Conservation (phyloP, 1,140 invertebrate species). For the Zaprionus taronus region DNA sequence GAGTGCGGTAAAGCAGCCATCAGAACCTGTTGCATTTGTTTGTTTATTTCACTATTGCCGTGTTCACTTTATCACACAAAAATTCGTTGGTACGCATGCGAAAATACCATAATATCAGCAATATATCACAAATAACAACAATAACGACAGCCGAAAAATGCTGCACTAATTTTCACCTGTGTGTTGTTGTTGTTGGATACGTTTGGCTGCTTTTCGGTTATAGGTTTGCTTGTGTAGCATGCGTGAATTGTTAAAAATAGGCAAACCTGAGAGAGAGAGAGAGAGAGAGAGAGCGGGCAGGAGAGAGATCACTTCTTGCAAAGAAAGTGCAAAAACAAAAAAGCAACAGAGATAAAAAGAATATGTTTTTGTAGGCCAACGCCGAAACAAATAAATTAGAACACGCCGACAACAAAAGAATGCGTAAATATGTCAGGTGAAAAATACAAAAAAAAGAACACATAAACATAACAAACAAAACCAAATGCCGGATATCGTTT, state of each 20-base stretch:
- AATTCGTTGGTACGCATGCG: slow-evolving; percentile 39
- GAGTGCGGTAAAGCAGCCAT: not conserved
- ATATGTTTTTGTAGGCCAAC: slow-evolving; percentile 70
- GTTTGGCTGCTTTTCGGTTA: slow-evolving; percentile 45
- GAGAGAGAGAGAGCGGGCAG: slow-evolving; percentile 27
- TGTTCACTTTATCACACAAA: slow-evolving; percentile 26
- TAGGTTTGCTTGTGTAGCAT: slow-evolving; percentile 41
- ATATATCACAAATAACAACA: slow-evolving; percentile 20
- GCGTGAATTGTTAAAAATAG: slow-evolving; percentile 75
- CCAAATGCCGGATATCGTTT: slow-evolving; percentile 45
- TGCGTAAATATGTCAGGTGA: slow-evolving; percentile 54
- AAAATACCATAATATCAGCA: slow-evolving; percentile 43
- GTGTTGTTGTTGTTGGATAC: slow-evolving; percentile 38
- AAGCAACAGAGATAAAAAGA: slow-evolving; percentile 54
- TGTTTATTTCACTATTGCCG: slow-evolving; percentile 18
- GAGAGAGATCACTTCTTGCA: slow-evolving; percentile 67
- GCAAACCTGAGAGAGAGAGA: slow-evolving; percentile 40
- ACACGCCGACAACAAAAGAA: slow-evolving; percentile 34
- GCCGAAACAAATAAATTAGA: slow-evolving; percentile 69
- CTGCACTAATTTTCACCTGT: slow-evolving; percentile 77
- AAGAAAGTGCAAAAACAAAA: slow-evolving; percentile 74
- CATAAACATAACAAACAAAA: slow-evolving; percentile 26
- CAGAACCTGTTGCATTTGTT: slow-evolving; percentile 18
- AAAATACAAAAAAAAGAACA: slow-evolving; percentile 38
- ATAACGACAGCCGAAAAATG: slow-evolving; percentile 43